These are phyloP conservation scores for Taurulus bubalis DNA, from an alignment of 2,113 vertebrate species.

Conservation along the genomic window DNA sequence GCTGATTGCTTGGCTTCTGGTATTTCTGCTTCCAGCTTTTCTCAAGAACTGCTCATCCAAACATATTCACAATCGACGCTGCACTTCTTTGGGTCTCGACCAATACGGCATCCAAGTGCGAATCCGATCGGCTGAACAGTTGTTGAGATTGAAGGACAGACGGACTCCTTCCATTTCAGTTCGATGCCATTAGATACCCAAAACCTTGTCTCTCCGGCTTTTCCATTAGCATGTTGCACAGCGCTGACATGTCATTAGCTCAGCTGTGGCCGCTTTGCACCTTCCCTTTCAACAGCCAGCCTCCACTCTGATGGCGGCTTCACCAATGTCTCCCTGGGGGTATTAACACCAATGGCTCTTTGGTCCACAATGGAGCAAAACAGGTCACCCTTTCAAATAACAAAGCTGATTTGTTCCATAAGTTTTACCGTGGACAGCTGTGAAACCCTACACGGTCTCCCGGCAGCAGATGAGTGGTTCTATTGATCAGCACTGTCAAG, in stretches of 20 bases:
- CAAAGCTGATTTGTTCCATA: conserved; percentile 55
- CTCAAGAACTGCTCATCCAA: neutral
- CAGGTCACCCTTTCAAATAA: conserved; percentile 45
- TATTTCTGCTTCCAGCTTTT: neutral
- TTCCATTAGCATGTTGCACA: neutral
- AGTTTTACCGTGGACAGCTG: conserved; percentile 36
- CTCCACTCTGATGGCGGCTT: conserved; percentile 34
- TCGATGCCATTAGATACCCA: neutral
- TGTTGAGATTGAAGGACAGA: neutral
- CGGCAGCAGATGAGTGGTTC: conserved; percentile 51
- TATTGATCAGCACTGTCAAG: conserved; percentile 59
- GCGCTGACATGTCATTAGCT: conserved; percentile 38
- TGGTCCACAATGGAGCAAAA: conserved; percentile 27
- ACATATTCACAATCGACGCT: neutral
- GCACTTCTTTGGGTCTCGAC: neutral
- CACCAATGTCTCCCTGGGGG: conserved; percentile 38
- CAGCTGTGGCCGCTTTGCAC: conserved; percentile 38
- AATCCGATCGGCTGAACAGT: neutral
- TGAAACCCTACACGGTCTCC: conserved; percentile 36
- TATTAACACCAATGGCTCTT: conserved; percentile 21
- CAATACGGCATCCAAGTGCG: neutral
- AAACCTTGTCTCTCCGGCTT: neutral
- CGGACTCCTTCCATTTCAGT: neutral
- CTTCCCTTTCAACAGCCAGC: conserved; percentile 17
- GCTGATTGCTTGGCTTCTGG: neutral